Conservation (phyloP, 1,140 invertebrate genomes). For the Tetramorium simillimum region DNA sequence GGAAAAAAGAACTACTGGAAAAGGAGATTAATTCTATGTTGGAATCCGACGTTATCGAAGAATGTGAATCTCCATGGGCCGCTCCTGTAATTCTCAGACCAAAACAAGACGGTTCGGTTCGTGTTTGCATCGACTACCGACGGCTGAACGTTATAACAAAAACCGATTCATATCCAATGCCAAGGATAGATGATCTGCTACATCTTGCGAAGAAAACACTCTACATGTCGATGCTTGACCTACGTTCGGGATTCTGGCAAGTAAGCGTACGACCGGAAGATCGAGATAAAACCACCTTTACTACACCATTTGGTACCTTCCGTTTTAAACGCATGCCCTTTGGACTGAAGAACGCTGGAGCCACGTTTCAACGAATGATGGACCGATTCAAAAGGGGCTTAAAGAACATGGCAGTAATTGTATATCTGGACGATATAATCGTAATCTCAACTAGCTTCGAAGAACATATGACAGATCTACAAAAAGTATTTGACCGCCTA, state of each 20-base stretch:
- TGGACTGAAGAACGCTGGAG: too few species aligned
- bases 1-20: background rate
- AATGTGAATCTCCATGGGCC: conserved; percentile 10
- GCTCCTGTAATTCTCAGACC: background rate
- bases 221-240: background rate
- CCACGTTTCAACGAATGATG: too few species aligned
- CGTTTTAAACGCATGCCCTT: too few species aligned
- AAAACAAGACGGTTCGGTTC: background rate
- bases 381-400: too few species aligned
- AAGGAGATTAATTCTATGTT: background rate
- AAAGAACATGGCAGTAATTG: too few species aligned
- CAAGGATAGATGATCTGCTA: background rate
- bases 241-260: conserved; percentile 1
- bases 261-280: background rate
- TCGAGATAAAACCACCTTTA: too few species aligned
- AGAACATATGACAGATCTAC: too few species aligned
- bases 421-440: too few species aligned
- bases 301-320: too few species aligned
- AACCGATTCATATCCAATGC: background rate
- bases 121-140: background rate
- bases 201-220: background rate
- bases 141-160: background rate
- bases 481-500: too few species aligned
- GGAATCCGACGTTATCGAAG: background rate
- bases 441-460: too few species aligned